Percentiles rank a stretch among this genome's conserved stretches.
Conservation (phyloP, 1,140 invertebrate genomes). For the Conopomorpha cramerella region DNA sequence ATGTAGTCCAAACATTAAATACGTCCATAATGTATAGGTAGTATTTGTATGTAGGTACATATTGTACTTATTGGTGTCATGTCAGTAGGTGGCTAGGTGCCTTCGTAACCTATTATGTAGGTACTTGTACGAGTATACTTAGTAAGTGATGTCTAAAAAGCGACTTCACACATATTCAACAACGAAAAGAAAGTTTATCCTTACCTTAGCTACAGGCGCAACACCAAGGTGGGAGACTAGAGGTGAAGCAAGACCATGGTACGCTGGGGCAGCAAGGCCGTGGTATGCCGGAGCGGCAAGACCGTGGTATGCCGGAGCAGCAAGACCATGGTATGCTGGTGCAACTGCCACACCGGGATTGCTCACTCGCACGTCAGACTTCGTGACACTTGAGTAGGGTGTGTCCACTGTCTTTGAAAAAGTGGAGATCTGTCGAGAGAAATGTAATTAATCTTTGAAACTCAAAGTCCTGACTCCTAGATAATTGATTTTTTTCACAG, state of each 20-base stretch:
- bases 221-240: slow-evolving; percentile 55
- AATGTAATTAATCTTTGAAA: slow-evolving; percentile 5
- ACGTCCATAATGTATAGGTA: no score
- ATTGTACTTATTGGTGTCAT: no score
- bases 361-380: slow-evolving; percentile 66
- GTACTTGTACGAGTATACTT: no score
- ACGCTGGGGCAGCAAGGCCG: slow-evolving; percentile 26
- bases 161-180: no score
- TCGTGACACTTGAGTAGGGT: slow-evolving; percentile 70
- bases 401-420: slow-evolving; percentile 69
- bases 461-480: no score
- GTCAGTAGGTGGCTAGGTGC: no score
- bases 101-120: no score
- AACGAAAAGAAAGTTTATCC: slow-evolving; percentile 1
- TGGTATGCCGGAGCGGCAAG: slow-evolving; percentile 24
- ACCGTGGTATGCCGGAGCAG: slow-evolving; percentile 18
- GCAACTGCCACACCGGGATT: slow-evolving; percentile 62
- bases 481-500: no score
- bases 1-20: no score
- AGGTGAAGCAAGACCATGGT: slow-evolving; percentile 54
- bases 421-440: slow-evolving; percentile 58
- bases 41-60: no score
- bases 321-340: slow-evolving; percentile 14
- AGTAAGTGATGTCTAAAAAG: no score
- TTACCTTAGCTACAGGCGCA: slow-evolving; percentile 37